A percentile compares a stretch with the other conserved stretches of the same genome.
Conservation (phyloP, 2,888 invertebrate species). For the Epistrophe eligans region DNA sequence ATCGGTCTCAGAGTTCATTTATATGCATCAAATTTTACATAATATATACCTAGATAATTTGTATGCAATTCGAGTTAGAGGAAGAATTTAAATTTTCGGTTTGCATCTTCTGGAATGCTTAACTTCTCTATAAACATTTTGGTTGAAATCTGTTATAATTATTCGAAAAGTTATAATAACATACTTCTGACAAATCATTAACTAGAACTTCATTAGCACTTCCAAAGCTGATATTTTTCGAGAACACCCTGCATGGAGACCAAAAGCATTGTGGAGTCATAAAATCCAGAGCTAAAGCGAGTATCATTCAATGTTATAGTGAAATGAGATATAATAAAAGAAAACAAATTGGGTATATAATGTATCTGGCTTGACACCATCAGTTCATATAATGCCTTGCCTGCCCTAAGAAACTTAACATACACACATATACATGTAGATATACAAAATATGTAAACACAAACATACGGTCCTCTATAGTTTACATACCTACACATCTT, state of each 20-base stretch:
- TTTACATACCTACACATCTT: neutral
- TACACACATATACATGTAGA: neutral
- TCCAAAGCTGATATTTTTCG: too few species aligned
- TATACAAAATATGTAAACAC: neutral
- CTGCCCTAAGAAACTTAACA: neutral
- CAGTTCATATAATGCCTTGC: constrained; percentile 2
- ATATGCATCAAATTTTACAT: too few species aligned
- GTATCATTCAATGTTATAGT: constrained; percentile 1
- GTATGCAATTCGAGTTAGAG: too few species aligned
- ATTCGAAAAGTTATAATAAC: too few species aligned
- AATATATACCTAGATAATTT: too few species aligned
- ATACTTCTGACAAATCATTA: too few species aligned
- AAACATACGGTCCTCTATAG: neutral
- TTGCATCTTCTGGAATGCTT: too few species aligned
- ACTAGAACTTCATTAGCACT: too few species aligned
- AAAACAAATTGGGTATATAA: constrained; percentile 31
- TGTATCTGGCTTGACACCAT: constrained; percentile 25
- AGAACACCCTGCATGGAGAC: neutral
- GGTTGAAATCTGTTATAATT: too few species aligned
- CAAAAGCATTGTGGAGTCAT: neutral
- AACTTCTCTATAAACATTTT: too few species aligned
- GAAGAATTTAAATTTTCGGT: too few species aligned
- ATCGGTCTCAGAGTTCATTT: too few species aligned
- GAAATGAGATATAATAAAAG: constrained; percentile 35
- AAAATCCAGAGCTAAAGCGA: neutral